Conservation (phyloP, 2,113 vertebrate genomes). For the Uria aalge region DNA sequence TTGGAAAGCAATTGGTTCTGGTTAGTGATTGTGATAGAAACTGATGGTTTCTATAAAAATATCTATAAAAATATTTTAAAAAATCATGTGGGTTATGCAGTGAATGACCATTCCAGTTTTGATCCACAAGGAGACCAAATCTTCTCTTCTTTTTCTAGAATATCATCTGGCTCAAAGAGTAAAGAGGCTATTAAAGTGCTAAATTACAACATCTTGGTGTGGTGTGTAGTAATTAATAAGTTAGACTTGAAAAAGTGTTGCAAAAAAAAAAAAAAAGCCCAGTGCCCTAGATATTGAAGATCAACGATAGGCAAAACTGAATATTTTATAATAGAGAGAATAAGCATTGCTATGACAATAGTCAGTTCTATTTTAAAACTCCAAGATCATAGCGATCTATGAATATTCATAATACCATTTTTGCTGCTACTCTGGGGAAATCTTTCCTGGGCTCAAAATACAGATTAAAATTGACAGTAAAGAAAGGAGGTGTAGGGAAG, state of each 20-base stretch:
- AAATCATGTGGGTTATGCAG: neutral
- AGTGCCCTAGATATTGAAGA: conserved; percentile 19
- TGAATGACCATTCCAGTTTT: neutral
- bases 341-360: neutral
- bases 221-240: neutral
- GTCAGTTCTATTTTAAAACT: conserved; percentile 51
- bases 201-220: neutral
- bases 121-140: neutral
- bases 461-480: conserved; percentile 22
- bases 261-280: neutral
- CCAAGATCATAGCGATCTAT: neutral
- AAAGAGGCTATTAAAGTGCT: neutral
- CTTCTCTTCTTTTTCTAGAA: neutral
- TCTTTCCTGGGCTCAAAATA: conserved; percentile 32
- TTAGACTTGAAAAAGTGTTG: neutral
- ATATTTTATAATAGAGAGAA: neutral
- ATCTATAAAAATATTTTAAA: neutral
- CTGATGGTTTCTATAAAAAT: no score
- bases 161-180: neutral
- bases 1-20: neutral
- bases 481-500: neutral
- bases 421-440: conserved; percentile 25
- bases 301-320: neutral
- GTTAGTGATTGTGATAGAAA: neutral
- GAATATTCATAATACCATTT: conserved; percentile 42